Evolutionary conservation across 2,113 vertebrate genomes (phyloP), one percentile per base, ranked within the genome.

Genomic region (Ciconia boyciana): DNA sequence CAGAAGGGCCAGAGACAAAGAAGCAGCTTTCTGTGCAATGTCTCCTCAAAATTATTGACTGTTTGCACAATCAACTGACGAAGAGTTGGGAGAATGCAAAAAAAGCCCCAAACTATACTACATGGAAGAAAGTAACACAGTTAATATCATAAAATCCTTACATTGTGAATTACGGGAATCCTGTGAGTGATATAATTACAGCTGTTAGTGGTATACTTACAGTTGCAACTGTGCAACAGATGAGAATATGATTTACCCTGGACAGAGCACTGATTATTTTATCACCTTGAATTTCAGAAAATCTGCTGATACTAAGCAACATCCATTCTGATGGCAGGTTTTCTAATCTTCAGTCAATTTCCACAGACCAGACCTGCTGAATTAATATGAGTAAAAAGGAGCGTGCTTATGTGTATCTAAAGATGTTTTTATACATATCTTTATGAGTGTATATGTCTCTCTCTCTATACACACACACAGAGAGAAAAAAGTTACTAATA

Each of bases 51-150:
- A 51, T 22, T 57, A 58, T 12, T 64, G 57, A 48, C 61, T 74
- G 46, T n/a, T 52, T 80, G 72, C 55, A 41, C 5, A 26, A 70
- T 19, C 75, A 46, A 64, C n/a, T 32, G 48, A 64, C 16, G 61
- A 26, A 68, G 41, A 57, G 41, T 4, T 82, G 52, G 61, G 69
- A 82, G 54, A 91, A 89, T 0, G 1, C 31, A 74, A 61, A 77
- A 72, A 66, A 51, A 5, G 0, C 0, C 14, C 31, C 16, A 66
- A 71, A 62, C 55, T 26, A 9, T 3, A 58, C 17, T 58, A 55
- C 8, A 18, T 31, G 44, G n/a, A 95, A 62, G 65, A 87, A 93
- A 87, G 18, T 16, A 88, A 83, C 14, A 58, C 11, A 78, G 8
- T 57, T 83, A 72, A 51, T 36, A 58, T 17, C 3, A 72, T 57